Evolutionary conservation across 2,888 invertebrate genomes (phyloP), one percentile per base, ranked within the genome.

Genomic region (Ormyrus pomaceus): DNA sequence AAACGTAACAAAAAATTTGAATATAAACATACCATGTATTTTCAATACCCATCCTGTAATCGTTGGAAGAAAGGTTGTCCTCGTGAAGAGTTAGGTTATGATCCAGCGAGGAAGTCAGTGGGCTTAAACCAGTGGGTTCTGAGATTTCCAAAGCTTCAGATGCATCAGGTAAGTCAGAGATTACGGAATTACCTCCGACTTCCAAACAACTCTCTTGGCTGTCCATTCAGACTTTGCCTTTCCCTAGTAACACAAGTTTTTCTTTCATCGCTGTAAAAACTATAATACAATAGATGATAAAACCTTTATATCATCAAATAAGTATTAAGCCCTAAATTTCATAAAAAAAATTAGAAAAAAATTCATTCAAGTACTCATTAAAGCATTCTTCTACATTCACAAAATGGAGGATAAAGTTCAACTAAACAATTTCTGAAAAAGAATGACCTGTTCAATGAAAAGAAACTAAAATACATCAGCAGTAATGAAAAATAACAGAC

Each of bases 41-140:
- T 86, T 91, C 91, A 82, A 92, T 89, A 77, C 91, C 91, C 91
- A 91, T 91, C 77, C 86, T 88, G 84, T 85, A 85, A 77, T 88
- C 87, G 34, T 87, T 83, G 7, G 86, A 85, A 64, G 85, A 83
- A 72, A 84, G 75, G 82, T 86, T 88, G 65, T 90, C 89, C 76
- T 90, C 90, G 82, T 90, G 86, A 46, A 90, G 81, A 2, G 87
- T 89, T 11, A 90, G 85, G 66, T 89, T 87, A 73, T 89, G 88
- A 85, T 89, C 88, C 81, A 90, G 82, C 19, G 90, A 89, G 66
- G 88, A 88, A 61, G 89, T 89, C 53, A 90, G 81, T 56, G 90
- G 90, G 81, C 90, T 90, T 50, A 90, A 87, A 78, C 89, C 87
- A 51, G 89, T 87, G 8, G 90, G 86, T 82, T 90, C 90, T 13